Conservation (phyloP, 1,140 invertebrate species). For the Riptortus pedestris region DNA sequence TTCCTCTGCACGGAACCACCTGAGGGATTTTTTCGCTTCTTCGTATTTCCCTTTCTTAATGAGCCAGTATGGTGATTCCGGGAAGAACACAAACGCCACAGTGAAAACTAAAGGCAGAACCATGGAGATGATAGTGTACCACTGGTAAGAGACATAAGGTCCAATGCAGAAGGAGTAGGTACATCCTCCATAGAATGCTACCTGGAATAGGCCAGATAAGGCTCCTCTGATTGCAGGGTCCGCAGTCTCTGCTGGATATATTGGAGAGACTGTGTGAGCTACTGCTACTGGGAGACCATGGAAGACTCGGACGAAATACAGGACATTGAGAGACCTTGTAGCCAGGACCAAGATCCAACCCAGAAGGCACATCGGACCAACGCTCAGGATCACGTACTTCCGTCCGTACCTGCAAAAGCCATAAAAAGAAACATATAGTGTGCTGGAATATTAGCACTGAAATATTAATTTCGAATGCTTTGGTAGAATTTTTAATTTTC, state of each 20-base stretch:
- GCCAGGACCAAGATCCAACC: constrained; percentile 51
- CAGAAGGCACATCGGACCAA: constrained; percentile 60
- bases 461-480: too few species aligned
- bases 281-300: constrained; percentile 58
- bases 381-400: constrained; percentile 48
- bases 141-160: constrained; percentile 31
- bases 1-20: too few species aligned
- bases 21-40: constrained; percentile 51
- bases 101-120: constrained; percentile 33
- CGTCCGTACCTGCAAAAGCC: constrained; percentile 28
- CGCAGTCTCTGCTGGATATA: constrained; percentile 77
- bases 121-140: constrained; percentile 17
- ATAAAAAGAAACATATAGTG: background rate
- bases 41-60: constrained; percentile 47
- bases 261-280: constrained; percentile 63
- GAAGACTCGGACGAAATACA: constrained; percentile 35
- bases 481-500: too few species aligned
- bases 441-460: background rate
- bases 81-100: constrained; percentile 38
- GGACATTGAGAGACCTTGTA: constrained; percentile 43
- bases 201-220: constrained; percentile 63
- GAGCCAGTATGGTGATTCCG: constrained; percentile 68
- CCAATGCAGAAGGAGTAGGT: constrained; percentile 53
- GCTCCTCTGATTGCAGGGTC: constrained; percentile 31
- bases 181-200: constrained; percentile 33